Evolutionary conservation across 2,797 vertebrate genomes (phyloP).

Genomic region (Cheirogaleus major): DNA sequence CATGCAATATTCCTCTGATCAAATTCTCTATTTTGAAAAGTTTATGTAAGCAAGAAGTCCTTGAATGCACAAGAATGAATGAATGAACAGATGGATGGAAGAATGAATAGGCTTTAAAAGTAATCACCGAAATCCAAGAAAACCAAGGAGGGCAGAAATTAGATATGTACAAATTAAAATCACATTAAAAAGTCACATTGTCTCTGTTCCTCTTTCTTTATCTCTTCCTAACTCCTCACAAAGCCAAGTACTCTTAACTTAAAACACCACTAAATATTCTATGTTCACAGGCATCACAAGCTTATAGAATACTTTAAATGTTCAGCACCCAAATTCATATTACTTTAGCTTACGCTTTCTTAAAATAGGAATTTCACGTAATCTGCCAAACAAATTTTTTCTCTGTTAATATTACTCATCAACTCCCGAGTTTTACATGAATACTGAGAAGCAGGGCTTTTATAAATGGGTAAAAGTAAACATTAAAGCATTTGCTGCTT

Average conservation of each 20-base stretch:
- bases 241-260: background rate
- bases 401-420: background rate
- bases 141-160: background rate
- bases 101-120: background rate
- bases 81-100: background rate
- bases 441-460: background rate
- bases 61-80: background rate
- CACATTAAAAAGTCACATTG: background rate
- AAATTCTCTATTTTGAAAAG: slow-evolving; percentile 47
- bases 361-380: background rate
- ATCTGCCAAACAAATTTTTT: background rate
- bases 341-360: background rate
- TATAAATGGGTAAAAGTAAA: background rate
- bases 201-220: background rate
- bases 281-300: background rate
- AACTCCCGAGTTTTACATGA: background rate
- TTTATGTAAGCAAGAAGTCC: background rate
- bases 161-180: background rate
- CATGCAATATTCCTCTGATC: background rate
- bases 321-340: background rate
- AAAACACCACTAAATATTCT: background rate
- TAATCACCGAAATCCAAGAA: background rate
- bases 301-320: background rate
- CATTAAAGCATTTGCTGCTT: background rate
- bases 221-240: background rate